Evolutionary conservation across 2,113 vertebrate species (phyloP).

Genomic region (Pardalotus punctatus): DNA sequence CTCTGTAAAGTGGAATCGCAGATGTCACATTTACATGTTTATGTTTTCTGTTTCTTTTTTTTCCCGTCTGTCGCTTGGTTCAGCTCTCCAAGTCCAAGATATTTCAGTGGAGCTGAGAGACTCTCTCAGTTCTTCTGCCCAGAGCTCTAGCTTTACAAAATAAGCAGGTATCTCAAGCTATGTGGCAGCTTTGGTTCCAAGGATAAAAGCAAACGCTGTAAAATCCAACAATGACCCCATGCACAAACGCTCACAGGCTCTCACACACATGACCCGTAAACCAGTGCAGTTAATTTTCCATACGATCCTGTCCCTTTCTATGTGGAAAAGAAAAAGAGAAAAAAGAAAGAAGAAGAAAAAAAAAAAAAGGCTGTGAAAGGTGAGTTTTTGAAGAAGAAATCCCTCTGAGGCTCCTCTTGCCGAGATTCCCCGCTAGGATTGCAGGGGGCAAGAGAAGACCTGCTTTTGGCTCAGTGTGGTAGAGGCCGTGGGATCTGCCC

Average conservation of each 20-base stretch:
- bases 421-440: conserved; percentile 1
- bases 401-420: neutral
- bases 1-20: neutral
- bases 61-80: neutral
- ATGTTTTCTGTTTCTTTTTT: conserved; percentile 5
- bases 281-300: conserved; percentile 31
- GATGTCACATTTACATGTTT: conserved; percentile 53
- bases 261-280: neutral
- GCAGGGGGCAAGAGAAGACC: conserved; percentile 39
- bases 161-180: conserved; percentile 22
- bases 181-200: neutral
- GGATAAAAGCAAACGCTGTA: neutral
- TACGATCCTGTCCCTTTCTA: neutral
- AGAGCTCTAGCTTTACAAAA: conserved; percentile 10
- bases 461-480: conserved; percentile 14
- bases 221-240: neutral
- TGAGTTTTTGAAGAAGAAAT: conserved; percentile 25
- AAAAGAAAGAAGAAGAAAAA: accelerated
- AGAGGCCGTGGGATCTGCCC: conserved; percentile 61
- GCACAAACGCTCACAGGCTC: neutral
- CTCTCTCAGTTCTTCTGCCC: neutral
- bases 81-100: neutral
- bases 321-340: neutral
- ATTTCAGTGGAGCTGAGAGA: neutral
- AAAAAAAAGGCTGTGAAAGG: neutral